Percentiles rank a stretch among this genome's conserved stretches.
Conservation (phyloP, 2,797 vertebrate genomes). For the Gorsachius magnificus region DNA sequence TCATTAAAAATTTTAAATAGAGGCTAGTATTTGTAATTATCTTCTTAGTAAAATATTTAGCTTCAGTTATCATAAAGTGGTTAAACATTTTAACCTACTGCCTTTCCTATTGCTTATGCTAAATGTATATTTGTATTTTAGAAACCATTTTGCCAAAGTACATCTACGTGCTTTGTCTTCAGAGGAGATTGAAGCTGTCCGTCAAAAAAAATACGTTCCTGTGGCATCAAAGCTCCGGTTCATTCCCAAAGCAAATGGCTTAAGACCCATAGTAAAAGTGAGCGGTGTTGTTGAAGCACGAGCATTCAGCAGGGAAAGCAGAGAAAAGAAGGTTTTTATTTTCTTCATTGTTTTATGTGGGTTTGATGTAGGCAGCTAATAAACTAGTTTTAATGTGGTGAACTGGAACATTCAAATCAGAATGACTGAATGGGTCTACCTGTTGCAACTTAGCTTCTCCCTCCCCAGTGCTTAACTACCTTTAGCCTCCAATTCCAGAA, state of each 20-base stretch:
- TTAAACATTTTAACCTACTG: not conserved
- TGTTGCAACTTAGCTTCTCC: not conserved
- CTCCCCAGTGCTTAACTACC: not conserved
- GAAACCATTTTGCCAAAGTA: slow-evolving; percentile 84
- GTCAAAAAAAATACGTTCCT: slow-evolving; percentile 30
- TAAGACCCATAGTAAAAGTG: slow-evolving; percentile 88
- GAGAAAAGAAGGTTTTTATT: slow-evolving; percentile 70
- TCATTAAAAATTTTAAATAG: too few relatives aligned
- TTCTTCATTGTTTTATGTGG: not conserved
- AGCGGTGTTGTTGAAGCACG: slow-evolving; percentile 31
- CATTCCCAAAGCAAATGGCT: slow-evolving; percentile 86
- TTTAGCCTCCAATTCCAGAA: not conserved
- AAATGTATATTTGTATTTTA: slow-evolving; percentile 58
- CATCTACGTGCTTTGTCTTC: slow-evolving; percentile 80
- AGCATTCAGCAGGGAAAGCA: not conserved
- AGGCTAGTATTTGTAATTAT: not conserved
- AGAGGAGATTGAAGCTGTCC: slow-evolving; percentile 71
- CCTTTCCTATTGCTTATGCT: not conserved
- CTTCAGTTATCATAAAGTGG: not conserved
- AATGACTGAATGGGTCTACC: not conserved
- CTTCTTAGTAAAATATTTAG: not conserved
- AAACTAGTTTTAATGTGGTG: not conserved
- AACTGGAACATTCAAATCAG: not conserved
- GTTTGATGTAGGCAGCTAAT: not conserved
- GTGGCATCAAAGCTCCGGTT: slow-evolving; percentile 87